Evolutionary conservation across 2,113 vertebrate genomes (phyloP).

Genomic region (Callithrix jacchus): DNA sequence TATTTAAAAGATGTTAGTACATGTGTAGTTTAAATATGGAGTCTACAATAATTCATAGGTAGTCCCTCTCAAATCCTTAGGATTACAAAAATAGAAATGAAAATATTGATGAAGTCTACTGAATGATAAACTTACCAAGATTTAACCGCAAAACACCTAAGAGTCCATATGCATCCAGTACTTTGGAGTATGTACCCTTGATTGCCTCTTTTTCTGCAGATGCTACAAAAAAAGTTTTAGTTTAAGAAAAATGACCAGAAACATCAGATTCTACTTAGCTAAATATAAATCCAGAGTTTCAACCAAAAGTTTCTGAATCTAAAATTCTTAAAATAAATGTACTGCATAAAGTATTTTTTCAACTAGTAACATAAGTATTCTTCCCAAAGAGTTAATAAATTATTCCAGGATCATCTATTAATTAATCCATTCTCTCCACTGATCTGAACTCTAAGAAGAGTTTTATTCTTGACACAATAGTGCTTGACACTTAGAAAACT

Average conservation of each 20-base stretch:
- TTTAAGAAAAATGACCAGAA: constrained; percentile 34
- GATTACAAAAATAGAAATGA: constrained; percentile 34
- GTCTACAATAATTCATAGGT: background rate
- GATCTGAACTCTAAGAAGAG: background rate
- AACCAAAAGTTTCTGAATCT: constrained; percentile 28
- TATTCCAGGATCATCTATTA: background rate
- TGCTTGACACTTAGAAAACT: background rate
- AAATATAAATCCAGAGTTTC: constrained; percentile 1
- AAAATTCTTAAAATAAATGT: background rate
- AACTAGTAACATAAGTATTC: background rate
- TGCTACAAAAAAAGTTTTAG: constrained; percentile 71
- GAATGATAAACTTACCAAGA: constrained; percentile 89
- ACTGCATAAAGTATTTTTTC: background rate
- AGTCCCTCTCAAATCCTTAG: background rate
- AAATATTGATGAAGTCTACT: background rate
- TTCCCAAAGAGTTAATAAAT: background rate
- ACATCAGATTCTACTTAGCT: constrained; percentile 16
- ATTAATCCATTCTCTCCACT: background rate
- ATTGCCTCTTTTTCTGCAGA: constrained; percentile 97
- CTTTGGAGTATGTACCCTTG: constrained; percentile 92
- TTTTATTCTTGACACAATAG: background rate
- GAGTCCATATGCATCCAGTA: constrained; percentile 96
- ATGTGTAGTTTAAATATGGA: background rate
- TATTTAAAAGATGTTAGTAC: background rate
- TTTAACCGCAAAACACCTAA: constrained; percentile 96